These are phyloP conservation scores for Drepanosiphum platanoidis DNA, from an alignment of 2,888 invertebrate genomes.

Conservation along the genomic window DNA sequence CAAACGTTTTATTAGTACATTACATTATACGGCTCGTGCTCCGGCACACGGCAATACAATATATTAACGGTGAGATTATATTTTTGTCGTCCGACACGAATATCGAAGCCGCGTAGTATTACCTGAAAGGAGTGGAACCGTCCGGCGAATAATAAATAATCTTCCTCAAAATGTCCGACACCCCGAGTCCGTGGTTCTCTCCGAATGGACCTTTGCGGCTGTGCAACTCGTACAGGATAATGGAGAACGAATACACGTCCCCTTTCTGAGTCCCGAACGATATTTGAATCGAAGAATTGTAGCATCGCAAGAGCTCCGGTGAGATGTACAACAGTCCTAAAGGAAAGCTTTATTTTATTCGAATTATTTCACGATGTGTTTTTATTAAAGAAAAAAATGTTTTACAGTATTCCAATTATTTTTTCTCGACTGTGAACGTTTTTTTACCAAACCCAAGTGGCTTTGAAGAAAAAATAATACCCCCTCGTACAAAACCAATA, in stretches of 20 bases:
- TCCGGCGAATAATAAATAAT: constrained; percentile 70
- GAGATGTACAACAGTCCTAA: constrained; percentile 81
- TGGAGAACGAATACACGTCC: constrained; percentile 87
- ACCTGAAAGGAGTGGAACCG: constrained; percentile 72
- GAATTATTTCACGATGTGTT: too few relatives aligned
- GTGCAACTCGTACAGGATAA: constrained; percentile 89
- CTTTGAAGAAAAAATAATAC: background rate
- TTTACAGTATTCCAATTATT: too few relatives aligned
- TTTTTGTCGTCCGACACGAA: too few relatives aligned
- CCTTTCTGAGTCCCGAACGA: constrained; percentile 75
- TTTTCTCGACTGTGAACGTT: too few relatives aligned
- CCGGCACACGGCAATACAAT: too few relatives aligned
- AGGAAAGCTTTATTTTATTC: background rate
- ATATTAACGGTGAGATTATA: too few relatives aligned
- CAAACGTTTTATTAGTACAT: constrained; percentile 10
- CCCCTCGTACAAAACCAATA: too few relatives aligned
- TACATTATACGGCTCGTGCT: too few relatives aligned
- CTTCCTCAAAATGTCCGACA: constrained; percentile 75
- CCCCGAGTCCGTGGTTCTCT: constrained; percentile 72
- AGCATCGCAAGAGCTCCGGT: constrained; percentile 78
- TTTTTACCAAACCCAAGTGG: background rate
- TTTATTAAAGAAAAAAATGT: too few relatives aligned
- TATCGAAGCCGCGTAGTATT: constrained; percentile 66
- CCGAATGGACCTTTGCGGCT: constrained; percentile 88
- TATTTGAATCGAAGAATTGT: constrained; percentile 68